Conservation (phyloP, 37 sponge, comb jelly and placozoan genomes). For the Halichondria panicea region DNA sequence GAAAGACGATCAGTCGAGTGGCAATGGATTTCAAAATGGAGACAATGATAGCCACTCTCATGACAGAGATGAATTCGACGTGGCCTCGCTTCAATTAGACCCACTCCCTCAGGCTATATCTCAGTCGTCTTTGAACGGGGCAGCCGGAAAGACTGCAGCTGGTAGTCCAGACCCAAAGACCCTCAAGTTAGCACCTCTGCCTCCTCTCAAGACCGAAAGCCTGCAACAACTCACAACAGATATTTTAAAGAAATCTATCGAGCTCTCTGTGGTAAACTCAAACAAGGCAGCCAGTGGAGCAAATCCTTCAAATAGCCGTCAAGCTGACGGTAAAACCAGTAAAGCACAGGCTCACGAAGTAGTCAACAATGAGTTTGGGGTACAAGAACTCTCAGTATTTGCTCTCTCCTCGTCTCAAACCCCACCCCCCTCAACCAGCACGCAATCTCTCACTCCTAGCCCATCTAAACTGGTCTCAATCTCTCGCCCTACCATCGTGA, state of each 20-base stretch:
- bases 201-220: constrained; percentile 13
- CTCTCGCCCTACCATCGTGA: neutral
- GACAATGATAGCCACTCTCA: too few relatives aligned
- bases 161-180: neutral
- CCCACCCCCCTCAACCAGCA: neutral
- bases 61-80: neutral
- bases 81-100: neutral
- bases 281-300: neutral
- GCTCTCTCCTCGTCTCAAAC: neutral
- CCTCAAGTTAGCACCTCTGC: constrained; percentile 26
- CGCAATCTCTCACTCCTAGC: neutral
- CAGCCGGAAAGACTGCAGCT: neutral
- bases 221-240: neutral
- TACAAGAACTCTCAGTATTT: constrained; percentile 47
- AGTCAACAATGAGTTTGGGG: constrained; percentile 42
- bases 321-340: neutral
- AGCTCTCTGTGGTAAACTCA: neutral
- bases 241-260: neutral
- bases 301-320: neutral
- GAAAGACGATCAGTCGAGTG: neutral
- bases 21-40: neutral
- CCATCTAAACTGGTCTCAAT: neutral
- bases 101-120: neutral
- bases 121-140: neutral
- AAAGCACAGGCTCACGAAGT: neutral